A percentile compares a stretch with the other conserved stretches of the same genome.
These are phyloP conservation scores for Trachelus iudaicus DNA, from an alignment of 2,888 invertebrate species.

Conservation along the genomic window DNA sequence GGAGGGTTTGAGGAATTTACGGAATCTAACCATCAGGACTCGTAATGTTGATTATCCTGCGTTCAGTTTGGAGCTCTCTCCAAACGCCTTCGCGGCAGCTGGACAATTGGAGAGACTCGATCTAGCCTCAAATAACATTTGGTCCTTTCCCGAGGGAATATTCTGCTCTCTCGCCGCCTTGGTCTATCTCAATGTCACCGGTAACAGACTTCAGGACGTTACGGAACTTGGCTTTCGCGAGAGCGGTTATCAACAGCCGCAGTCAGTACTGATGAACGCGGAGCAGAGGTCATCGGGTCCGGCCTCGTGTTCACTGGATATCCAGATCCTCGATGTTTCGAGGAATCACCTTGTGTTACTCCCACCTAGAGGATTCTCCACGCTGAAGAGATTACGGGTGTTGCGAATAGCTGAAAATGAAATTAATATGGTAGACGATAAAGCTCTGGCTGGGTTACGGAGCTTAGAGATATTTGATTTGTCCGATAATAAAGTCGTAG, in stretches of 20 bases:
- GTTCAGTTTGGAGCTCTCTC: slow-evolving; percentile 82
- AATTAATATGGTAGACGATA: slow-evolving; percentile 85
- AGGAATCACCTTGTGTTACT: slow-evolving; percentile 84
- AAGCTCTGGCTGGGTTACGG: slow-evolving; percentile 80
- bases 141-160: slow-evolving; percentile 84
- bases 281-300: slow-evolving; percentile 54
- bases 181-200: slow-evolving; percentile 82
- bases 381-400: slow-evolving; percentile 78
- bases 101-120: slow-evolving; percentile 82
- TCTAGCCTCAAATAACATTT: slow-evolving; percentile 85
- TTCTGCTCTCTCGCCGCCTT: slow-evolving; percentile 83
- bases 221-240: slow-evolving; percentile 85
- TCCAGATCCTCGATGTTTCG: slow-evolving; percentile 83
- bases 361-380: slow-evolving; percentile 82
- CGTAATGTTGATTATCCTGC: slow-evolving; percentile 88
- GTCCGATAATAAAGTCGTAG: slow-evolving; percentile 87
- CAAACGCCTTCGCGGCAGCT: slow-evolving; percentile 78
- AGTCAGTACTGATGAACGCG: slow-evolving; percentile 63
- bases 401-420: slow-evolving; percentile 86
- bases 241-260: slow-evolving; percentile 70
- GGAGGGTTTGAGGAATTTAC: slow-evolving; percentile 79
- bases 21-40: slow-evolving; percentile 84
- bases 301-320: slow-evolving; percentile 75
- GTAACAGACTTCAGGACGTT: slow-evolving; percentile 85
- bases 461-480: slow-evolving; percentile 84